A percentile compares a stretch with the other conserved stretches of the same genome.
Evolutionary conservation across 2,113 vertebrate genomes (phyloP).

Genomic region (Ammospiza caudacuta): DNA sequence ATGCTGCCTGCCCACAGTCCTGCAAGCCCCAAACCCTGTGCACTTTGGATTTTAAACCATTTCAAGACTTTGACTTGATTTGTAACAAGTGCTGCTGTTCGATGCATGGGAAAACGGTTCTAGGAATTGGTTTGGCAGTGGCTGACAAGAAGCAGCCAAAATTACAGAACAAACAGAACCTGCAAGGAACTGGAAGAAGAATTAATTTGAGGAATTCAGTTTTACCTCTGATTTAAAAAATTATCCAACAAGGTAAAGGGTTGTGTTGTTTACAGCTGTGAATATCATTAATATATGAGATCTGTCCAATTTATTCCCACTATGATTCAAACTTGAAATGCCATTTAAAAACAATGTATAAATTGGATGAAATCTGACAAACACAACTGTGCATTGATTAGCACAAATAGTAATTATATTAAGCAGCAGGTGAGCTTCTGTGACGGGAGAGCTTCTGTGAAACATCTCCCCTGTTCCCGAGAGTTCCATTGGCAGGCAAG

Average conservation of each 20-base stretch:
- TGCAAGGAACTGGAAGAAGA: neutral
- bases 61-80: neutral
- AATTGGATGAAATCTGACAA: neutral
- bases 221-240: neutral
- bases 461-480: neutral
- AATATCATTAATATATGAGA: neutral
- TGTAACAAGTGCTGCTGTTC: neutral
- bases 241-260: neutral
- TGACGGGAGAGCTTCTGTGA: neutral
- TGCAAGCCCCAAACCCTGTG: neutral
- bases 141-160: slow-evolving; percentile 17
- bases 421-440: neutral
- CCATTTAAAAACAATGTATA: neutral
- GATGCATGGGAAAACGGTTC: accelerated
- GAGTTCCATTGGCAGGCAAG: accelerated
- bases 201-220: neutral
- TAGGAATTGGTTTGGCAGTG: slow-evolving; percentile 22
- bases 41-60: neutral
- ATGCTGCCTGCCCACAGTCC: neutral
- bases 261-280: neutral
- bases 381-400: neutral
- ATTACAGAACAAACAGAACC: neutral
- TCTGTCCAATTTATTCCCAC: neutral
- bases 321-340: neutral
- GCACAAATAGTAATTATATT: neutral